Base-by-base conservation (phyloP, 1,140 invertebrate genomes). In the Octopus bimaculoides region DNA sequence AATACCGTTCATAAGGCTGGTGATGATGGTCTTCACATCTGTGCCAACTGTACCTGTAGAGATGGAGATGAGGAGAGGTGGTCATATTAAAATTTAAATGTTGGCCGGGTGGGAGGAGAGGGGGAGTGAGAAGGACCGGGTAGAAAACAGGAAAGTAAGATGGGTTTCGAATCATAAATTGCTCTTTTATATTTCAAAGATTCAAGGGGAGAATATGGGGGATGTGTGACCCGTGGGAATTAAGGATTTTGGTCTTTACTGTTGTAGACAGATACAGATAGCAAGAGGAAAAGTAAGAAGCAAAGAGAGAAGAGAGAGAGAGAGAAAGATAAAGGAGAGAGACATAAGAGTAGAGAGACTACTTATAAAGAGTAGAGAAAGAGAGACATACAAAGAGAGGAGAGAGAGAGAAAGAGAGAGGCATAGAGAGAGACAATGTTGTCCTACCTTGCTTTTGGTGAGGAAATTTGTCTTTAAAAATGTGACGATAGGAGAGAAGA, bases 391-490 rank as follows among this genome's bases (percentile, higher is more conserved):
- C 10, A 9, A 74, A 17, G 8, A 74, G 20, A 74, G 1, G n/a
- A 10, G 73, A 54, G 56, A 75, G 74, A 78, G 52, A 71, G 52
- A 20, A 5, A n/a, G 66, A 41, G 26, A 41, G 26, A 41, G 26
- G 2, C 26, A 41, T 41, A 41, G 26, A 41, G 26, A 41, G 0
- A 41, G 26, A 41, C 26, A 41, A 41, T 41, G 26, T 41, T 2
- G 26, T 41, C 55, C 73, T 69, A 87, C 86, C 85, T 82, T 83
- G 85, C 17, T 75, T 81, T 66, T 81, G 81, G n/a, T 78, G 78
- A 17, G 86, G 86, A 66, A 84, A 84, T 77, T 80, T 83, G 14
- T 86, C 84, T 81, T 78, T 82, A 0, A 87, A 81, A 54, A 82
- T 66, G 41, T 77, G n/a, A n/a, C 85, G 55, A 17, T 83, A 54